These are phyloP conservation scores for Nyctibius bracteatus DNA, from an alignment of 2,113 vertebrate species.

Conservation along the genomic window DNA sequence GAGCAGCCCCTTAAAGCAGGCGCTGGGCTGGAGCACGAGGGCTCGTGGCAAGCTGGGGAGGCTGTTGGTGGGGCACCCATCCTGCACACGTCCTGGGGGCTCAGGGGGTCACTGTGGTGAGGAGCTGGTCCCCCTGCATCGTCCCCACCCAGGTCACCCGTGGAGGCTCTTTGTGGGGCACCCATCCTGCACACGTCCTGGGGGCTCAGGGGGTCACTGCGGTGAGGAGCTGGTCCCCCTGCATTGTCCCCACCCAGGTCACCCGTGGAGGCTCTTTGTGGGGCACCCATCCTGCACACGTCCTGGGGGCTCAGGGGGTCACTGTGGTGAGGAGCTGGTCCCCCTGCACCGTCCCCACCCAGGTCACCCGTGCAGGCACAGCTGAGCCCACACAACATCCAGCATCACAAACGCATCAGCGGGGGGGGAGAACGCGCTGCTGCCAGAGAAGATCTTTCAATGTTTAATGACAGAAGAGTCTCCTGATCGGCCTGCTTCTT, in stretches of 20 bases:
- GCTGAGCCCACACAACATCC: background rate
- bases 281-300: fast-evolving
- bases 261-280: background rate
- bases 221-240: background rate
- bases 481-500: background rate
- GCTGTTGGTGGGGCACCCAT: background rate
- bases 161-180: background rate
- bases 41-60: too few species aligned
- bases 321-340: background rate
- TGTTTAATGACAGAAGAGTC: conserved; percentile 29
- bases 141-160: background rate
- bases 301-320: background rate
- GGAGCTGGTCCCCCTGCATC: background rate
- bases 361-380: background rate
- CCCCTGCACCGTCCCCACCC: background rate
- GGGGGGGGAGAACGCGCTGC: background rate
- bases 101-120: background rate
- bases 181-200: fast-evolving
- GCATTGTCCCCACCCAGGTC: background rate
- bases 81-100: fast-evolving
- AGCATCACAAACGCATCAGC: background rate
- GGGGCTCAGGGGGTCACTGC: background rate
- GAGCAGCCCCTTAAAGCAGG: background rate
- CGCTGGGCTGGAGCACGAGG: background rate
- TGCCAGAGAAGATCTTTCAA: background rate